Evolutionary conservation across 2,888 invertebrate genomes (phyloP), one percentile per base, ranked within the genome.

Genomic region (Orthosia gracilis): DNA sequence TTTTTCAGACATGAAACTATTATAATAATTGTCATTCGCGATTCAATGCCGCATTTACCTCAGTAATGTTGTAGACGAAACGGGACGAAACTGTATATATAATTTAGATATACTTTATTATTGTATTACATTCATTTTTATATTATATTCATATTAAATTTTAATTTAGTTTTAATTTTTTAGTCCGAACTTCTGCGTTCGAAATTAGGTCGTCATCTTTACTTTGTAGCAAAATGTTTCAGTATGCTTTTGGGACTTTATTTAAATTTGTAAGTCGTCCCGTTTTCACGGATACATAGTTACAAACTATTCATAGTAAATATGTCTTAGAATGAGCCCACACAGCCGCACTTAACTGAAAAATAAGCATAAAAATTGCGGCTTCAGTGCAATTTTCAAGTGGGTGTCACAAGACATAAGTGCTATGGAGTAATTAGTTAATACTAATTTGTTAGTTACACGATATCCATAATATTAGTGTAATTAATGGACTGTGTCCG

Each of bases 21-120:
- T 69, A 73, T 54, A 73, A 52, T 66, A 70, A 63, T 57, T 73
- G 59, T 80, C 74, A 79, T 82, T 80, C 77, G 82, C 83, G 83
- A 77, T 82, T 83, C 72, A 77, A 89, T 86, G 84, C 89, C 89
- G 86, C 82, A 89, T 87, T 70, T 89, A 89, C 89, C 89, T 89
- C 89, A 89, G 74, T 87, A 83, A 79, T 84, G 47, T 70, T 80
- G 82, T 84, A 82, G 69, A 73, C 79, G 83, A 82, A 88, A 86
- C 84, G 84, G 84, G 89, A 83, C 84, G 73, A 64, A 61, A 64
- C 40, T 82, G 73, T 82, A 73, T 73, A 76, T 70, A 76, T 70
- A 83, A 63, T 76, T 72, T 82, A 70, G 23, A 72, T 62, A 55
- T 62, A 68, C 50, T 59, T 61, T 78, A 76, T 71, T 57, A 26